Percentiles rank a stretch among this genome's conserved stretches.
Conservation (phyloP, 2,797 vertebrate species). For the Coccyzus lansbergi region DNA sequence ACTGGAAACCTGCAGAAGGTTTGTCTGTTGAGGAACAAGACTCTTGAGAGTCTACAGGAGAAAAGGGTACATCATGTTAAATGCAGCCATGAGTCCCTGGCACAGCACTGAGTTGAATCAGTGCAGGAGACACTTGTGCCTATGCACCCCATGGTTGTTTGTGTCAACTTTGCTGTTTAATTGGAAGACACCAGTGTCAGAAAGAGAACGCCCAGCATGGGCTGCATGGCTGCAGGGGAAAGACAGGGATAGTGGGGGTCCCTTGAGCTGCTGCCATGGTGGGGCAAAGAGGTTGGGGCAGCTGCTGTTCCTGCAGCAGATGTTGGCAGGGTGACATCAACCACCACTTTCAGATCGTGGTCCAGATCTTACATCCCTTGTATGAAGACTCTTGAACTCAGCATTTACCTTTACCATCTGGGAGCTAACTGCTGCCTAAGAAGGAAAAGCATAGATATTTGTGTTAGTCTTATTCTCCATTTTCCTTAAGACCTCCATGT, state of each 20-base stretch:
- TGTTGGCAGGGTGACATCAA: accelerated
- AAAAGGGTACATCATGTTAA: neutral
- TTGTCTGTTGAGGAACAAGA: neutral
- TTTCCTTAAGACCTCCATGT: neutral
- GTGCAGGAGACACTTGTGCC: neutral
- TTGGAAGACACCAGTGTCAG: accelerated
- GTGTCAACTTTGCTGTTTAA: constrained; percentile 5
- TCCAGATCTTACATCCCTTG: neutral
- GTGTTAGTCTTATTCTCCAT: neutral
- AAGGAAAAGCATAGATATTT: neutral
- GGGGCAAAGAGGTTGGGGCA: accelerated
- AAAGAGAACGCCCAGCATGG: neutral
- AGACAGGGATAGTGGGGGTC: neutral
- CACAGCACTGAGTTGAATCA: neutral
- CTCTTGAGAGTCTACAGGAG: neutral
- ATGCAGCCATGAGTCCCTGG: neutral
- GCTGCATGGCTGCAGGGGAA: neutral
- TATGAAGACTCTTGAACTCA: neutral
- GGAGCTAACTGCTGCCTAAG: neutral
- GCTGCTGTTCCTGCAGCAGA: neutral
- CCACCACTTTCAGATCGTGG: neutral
- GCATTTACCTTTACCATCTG: neutral
- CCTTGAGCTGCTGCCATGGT: accelerated
- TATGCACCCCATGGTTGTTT: neutral
- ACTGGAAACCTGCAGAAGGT: neutral